These are phyloP conservation scores for Oncorhynchus tshawytscha DNA, from an alignment of 2,113 vertebrate genomes.

Conservation along the genomic window DNA sequence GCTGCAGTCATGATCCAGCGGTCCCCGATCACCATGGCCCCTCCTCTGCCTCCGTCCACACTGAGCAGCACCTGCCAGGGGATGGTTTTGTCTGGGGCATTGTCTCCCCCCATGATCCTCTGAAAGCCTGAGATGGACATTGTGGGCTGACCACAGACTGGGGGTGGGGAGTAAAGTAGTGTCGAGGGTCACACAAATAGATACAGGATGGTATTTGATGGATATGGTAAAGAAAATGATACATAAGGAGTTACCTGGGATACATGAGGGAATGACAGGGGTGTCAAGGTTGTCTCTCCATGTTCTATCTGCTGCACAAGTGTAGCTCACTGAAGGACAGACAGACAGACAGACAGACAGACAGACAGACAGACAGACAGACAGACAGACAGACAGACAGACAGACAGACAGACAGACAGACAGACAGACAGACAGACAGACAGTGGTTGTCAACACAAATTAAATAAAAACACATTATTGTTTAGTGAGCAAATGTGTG, in stretches of 20 bases:
- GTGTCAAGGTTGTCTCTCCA: conserved; percentile 82
- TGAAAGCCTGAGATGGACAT: background rate
- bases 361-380: background rate
- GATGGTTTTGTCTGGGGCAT: conserved; percentile 30
- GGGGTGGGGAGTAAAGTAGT: no score
- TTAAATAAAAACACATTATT: background rate
- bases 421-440: no score
- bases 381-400: no score
- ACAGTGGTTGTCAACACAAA: no score
- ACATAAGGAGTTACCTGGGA: no score
- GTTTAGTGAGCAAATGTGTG: no score
- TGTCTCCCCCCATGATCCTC: conserved; percentile 55
- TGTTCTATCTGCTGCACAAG: conserved; percentile 62
- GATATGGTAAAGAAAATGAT: no score
- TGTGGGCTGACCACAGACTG: conserved; percentile 65
- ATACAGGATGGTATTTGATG: no score
- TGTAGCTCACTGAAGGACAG: no score
- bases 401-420: no score
- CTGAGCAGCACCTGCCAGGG: conserved; percentile 70
- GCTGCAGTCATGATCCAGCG: conserved; percentile 71
- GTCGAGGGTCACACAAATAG: background rate
- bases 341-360: background rate
- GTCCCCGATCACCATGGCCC: conserved; percentile 63
- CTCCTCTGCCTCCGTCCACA: accelerated
- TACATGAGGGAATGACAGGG: conserved; percentile 62